Evolutionary conservation across 2,888 invertebrate species (phyloP), one percentile per base, ranked within the genome.

Genomic region (Agrypnus murinus): DNA sequence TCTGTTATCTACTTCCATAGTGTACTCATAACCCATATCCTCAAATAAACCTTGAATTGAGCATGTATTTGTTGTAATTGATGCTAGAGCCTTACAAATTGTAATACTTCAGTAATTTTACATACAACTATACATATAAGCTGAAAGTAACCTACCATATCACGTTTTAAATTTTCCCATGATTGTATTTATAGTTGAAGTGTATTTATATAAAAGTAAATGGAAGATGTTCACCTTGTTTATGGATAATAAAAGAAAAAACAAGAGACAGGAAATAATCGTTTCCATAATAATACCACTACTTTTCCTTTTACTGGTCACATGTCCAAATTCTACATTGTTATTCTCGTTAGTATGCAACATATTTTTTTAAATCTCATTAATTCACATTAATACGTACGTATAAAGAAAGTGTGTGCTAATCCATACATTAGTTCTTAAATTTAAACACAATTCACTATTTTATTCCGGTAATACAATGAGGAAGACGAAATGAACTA

Each of bases 401-500:
- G n/a, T n/a, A 12, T 14, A 32, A 60, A 60, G 60, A 60, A 60
- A 60, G 60, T 46, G 45, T 43, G 25, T 60, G n/a, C 15, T 45
- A 31, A 34, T 14, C 2, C 50, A 9, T 2, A 17, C 31, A 10
- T 50, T 57, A 15, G n/a, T 50, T 12, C 31, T 12, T 31, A 46
- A 14, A 25, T 25, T 48, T 38, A 36, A 38, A 38, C 19, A 12
- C 12, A 40, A 40, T 38, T 38, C 19, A 58, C 58, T 25, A 36
- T 45, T 58, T 46, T 34, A 46, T 8, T 10, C 36, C 48, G 50
- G 38, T 15, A 31, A 31, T 55, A 65, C 46, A 46, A 65, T 58
- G 36, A 65, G 65, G 65, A 65, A 65, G 65, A 65, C 38, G 58
- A 58, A 58, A 58, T 19, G 65, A 17, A 58, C 46, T 45, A 58